A percentile compares a stretch with the other conserved stretches of the same genome.
Evolutionary conservation across 2,888 invertebrate species (phyloP).

Genomic region (Acanthococcus lagerstroemiae): DNA sequence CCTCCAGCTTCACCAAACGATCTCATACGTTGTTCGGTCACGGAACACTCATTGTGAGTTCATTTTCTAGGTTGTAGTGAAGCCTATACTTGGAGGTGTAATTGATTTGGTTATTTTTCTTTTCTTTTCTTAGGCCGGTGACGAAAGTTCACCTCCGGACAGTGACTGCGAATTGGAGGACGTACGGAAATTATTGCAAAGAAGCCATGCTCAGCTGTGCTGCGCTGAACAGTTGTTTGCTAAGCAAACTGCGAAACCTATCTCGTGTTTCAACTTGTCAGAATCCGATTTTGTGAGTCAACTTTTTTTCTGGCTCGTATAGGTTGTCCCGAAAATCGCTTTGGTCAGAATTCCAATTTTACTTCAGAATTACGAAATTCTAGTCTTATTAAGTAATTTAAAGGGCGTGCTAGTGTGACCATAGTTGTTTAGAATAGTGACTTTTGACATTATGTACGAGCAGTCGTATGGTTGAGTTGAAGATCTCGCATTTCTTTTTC

Average conservation of each 20-base stretch:
- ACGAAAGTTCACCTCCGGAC: constrained; percentile 36
- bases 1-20: constrained; percentile 46
- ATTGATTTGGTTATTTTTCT: not conserved
- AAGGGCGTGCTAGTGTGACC: no score
- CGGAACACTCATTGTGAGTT: constrained; percentile 6
- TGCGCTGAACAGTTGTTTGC: constrained; percentile 51
- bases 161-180: constrained; percentile 46
- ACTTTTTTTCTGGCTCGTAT: no score
- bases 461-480: no score
- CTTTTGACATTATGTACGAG: no score
- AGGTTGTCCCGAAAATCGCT: no score
- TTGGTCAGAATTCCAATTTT: no score
- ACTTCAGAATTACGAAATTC: no score
- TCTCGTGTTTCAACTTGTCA: constrained; percentile 34
- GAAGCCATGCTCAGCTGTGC: constrained; percentile 53
- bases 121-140: constrained; percentile 34
- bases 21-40: constrained; percentile 2
- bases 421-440: no score
- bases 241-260: constrained; percentile 43
- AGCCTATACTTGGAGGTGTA: not conserved
- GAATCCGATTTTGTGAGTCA: constrained; percentile 38
- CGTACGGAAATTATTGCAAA: constrained; percentile 52
- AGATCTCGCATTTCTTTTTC: no score
- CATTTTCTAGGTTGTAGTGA: not conserved
- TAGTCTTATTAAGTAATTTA: no score